Percentiles rank a stretch among this genome's conserved stretches.
Evolutionary conservation across 2,888 invertebrate species (phyloP).

Genomic region (Lissocephala sabroskyi): DNA sequence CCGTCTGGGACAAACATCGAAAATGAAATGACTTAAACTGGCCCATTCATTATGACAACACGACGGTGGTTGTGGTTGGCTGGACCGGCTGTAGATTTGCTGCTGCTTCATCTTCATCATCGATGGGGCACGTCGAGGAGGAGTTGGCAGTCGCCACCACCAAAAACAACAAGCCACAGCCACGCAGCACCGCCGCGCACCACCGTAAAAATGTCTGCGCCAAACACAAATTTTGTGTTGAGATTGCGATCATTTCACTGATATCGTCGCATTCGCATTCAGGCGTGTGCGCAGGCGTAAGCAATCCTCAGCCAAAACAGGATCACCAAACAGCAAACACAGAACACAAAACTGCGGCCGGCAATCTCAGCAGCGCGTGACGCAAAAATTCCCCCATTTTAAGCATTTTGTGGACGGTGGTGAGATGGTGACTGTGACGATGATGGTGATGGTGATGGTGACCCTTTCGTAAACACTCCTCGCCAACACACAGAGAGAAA

Average conservation of each 20-base stretch:
- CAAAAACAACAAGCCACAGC: background rate
- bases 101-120: constrained; percentile 59
- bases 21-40: constrained; percentile 70
- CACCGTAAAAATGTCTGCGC: constrained; percentile 59
- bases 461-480: constrained; percentile 27
- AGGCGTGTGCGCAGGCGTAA: constrained; percentile 65
- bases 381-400: constrained; percentile 68
- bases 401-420: too few species aligned
- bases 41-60: constrained; percentile 71
- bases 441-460: constrained; percentile 24
- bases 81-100: constrained; percentile 40
- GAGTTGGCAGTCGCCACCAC: background rate
- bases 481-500: background rate
- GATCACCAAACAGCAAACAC: constrained; percentile 9
- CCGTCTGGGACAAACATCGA: constrained; percentile 31
- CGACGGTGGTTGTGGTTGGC: constrained; percentile 36
- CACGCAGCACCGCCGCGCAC: constrained; percentile 6
- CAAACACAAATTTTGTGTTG: constrained; percentile 61
- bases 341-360: too few species aligned
- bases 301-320: constrained; percentile 29
- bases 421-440: too few species aligned
- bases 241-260: constrained; percentile 65
- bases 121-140: constrained; percentile 7
- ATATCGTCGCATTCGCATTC: constrained; percentile 52
- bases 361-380: constrained; percentile 56